These are phyloP conservation scores for Anguilla megastoma DNA, from an alignment of 2,797 vertebrate species.

Conservation along the genomic window DNA sequence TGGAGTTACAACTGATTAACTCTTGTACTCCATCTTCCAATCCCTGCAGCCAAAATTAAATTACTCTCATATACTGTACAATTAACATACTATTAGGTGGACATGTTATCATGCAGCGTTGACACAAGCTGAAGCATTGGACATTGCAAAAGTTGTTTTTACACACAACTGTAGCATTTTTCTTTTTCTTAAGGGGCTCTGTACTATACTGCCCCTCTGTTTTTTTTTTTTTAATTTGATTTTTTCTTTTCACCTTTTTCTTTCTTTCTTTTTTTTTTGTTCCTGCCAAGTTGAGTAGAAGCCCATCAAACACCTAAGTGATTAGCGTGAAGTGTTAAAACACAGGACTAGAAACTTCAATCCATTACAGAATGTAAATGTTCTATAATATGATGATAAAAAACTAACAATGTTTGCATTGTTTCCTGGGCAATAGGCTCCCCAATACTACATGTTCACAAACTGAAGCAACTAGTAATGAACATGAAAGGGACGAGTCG, in stretches of 20 bases:
- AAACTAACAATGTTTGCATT: neutral
- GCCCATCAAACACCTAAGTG: neutral
- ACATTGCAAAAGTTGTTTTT: neutral
- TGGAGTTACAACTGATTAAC: neutral
- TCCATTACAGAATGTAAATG: no score
- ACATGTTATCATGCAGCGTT: neutral
- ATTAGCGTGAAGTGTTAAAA: no score
- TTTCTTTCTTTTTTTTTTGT: neutral
- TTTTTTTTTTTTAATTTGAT: neutral
- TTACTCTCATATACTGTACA: neutral
- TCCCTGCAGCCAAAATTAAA: neutral
- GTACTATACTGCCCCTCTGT: neutral
- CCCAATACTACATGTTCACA: neutral
- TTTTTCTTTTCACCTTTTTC: neutral
- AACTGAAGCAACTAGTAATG: neutral
- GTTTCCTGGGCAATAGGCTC: neutral
- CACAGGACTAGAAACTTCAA: no score
- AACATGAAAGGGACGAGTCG: neutral
- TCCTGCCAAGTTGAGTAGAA: neutral
- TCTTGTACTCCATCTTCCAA: neutral
- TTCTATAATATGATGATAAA: no score
- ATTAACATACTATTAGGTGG: neutral
- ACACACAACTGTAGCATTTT: neutral
- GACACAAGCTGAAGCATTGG: neutral
- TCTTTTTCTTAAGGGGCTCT: neutral